These are phyloP conservation scores for Actias luna DNA, from an alignment of 2,888 invertebrate genomes.

Conservation along the genomic window DNA sequence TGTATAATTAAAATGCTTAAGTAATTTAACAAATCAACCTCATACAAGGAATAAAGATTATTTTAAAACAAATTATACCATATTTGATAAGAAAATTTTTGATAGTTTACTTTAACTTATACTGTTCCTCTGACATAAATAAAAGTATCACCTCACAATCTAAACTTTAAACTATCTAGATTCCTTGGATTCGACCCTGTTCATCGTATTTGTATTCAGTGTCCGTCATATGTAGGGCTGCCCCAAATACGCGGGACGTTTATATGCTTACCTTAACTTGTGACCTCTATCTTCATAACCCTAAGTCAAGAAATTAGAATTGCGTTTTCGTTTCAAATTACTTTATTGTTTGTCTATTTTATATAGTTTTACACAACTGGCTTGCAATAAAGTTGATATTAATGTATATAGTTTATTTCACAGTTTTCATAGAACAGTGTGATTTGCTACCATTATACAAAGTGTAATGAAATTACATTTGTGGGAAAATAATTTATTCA, in stretches of 20 bases:
- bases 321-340: slow-evolving; percentile 16
- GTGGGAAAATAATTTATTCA: too few relatives aligned
- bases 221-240: slow-evolving; percentile 41
- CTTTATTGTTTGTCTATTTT: not conserved
- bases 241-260: slow-evolving; percentile 51
- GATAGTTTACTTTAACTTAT: too few relatives aligned
- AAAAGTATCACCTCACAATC: not conserved
- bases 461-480: too few relatives aligned
- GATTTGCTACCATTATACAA: too few relatives aligned
- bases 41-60: too few relatives aligned
- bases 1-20: too few relatives aligned
- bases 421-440: too few relatives aligned
- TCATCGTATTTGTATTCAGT: slow-evolving; percentile 54
- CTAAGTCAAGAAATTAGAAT: slow-evolving; percentile 51
- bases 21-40: too few relatives aligned
- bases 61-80: too few relatives aligned
- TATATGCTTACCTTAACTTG: slow-evolving; percentile 58
- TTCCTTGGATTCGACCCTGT: slow-evolving; percentile 30
- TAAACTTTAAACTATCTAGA: not conserved
- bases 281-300: slow-evolving; percentile 59
- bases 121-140: not conserved
- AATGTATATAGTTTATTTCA: too few relatives aligned
- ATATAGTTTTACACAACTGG: not conserved
- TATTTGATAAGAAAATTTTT: too few relatives aligned
- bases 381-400: not conserved